A percentile compares a stretch with the other conserved stretches of the same genome.
Evolutionary conservation across 1,140 invertebrate genomes (phyloP).

Genomic region (Lucilia sericata): DNA sequence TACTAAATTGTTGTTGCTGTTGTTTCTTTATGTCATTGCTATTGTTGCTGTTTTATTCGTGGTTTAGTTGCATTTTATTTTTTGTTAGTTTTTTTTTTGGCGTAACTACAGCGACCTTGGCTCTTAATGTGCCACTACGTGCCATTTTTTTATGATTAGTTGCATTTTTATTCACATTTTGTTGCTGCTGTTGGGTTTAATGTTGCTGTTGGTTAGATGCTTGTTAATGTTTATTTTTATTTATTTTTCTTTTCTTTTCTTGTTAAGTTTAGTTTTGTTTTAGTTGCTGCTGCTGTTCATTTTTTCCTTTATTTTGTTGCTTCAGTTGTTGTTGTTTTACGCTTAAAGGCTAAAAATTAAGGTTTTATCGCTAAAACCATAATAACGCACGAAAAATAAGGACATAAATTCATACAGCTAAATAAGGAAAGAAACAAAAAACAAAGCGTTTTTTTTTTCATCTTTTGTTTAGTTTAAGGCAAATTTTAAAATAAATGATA

Average conservation of each 20-base stretch:
- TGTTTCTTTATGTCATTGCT: neutral
- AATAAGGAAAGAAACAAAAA: neutral
- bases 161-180: neutral
- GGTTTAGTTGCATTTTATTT: neutral
- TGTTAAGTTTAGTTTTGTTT: neutral
- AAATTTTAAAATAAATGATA: no score
- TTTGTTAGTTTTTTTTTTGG: neutral
- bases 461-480: no score
- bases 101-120: constrained; percentile 29
- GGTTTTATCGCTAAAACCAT: constrained; percentile 10
- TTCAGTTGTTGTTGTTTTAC: neutral
- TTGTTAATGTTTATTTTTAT: neutral
- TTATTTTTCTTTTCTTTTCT: neutral
- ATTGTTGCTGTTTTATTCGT: constrained; percentile 9
- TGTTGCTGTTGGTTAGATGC: neutral
- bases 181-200: neutral
- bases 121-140: constrained; percentile 41
- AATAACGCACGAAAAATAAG: neutral
- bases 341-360: constrained; percentile 20
- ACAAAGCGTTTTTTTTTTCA: no score
- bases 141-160: constrained; percentile 41
- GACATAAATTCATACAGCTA: neutral
- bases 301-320: neutral
- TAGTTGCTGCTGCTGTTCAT: neutral
- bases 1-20: neutral